Evolutionary conservation across 2,888 invertebrate genomes (phyloP), one percentile per base, ranked within the genome.

Genomic region (Linnaemya tessellans): DNA sequence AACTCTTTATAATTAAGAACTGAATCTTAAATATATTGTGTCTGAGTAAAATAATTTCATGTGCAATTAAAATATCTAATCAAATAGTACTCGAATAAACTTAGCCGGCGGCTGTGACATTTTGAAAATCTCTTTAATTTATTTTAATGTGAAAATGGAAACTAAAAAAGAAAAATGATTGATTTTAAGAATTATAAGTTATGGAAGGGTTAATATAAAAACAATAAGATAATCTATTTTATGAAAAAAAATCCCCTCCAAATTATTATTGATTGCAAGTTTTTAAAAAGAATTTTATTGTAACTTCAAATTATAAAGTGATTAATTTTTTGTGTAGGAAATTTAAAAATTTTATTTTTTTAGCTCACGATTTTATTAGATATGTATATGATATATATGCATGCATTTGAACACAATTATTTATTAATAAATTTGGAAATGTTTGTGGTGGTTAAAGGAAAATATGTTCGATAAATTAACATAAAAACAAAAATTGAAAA

Each of bases 401-500:
- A n/a, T n/a, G n/a, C 8, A 35, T 49, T 67, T 67, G 11, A 35
- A 18, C 13, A 18, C 43, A 56, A 43, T 56, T 22, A 58, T 56
- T 68, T 68, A 38, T 38, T 51, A 46, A 25, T 41, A 15, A 10
- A 11, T 49, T 38, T 11, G 13, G 3, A 3, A 2, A 11, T 41
- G 10, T 30, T 5, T 30, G 3, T 41, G 41, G 10, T 41, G 41
- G 3, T 41, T 41, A 13, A 38, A 22, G 2, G 5, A 35, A 67
- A 35, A 46, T 22, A 35, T 56, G 11, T 58, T 77, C 11, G 25
- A 62, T 51, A 80, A 73, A 49, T 68, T 58, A 58, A 49, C 58
- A 77, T 77, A 25, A 60, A 15, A 49, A 49, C 56, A 41, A 64
- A n/a, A n/a, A n/a, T 68, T 68, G 3, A 82, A 77, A 13, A 38